Evolutionary conservation across 1,140 invertebrate genomes (phyloP).

Genomic region (Drosophila repleta): DNA sequence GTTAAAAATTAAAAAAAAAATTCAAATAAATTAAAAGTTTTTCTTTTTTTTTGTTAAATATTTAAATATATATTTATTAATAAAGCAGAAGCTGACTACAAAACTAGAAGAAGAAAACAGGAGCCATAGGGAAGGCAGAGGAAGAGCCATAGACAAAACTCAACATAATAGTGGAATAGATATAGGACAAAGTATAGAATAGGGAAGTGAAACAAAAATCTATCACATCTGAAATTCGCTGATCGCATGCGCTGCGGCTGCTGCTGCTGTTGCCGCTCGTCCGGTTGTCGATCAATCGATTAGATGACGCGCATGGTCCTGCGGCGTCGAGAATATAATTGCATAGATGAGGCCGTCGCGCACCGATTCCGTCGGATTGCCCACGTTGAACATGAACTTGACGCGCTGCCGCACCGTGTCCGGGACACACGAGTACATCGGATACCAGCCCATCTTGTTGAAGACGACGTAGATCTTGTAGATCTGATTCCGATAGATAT

Average conservation of each 20-base stretch:
- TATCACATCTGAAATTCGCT: slow-evolving; percentile 35
- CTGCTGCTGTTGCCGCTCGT: too few species aligned
- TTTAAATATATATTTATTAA: slow-evolving; percentile 1
- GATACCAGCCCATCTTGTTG: slow-evolving; percentile 91
- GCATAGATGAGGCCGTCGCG: slow-evolving; percentile 90
- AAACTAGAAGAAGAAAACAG: background rate
- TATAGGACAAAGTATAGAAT: too few species aligned
- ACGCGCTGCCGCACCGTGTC: slow-evolving; percentile 87
- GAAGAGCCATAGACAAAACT: too few species aligned
- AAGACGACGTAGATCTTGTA: slow-evolving; percentile 92
- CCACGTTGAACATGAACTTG: slow-evolving; percentile 90
- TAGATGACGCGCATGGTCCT: slow-evolving; percentile 66
- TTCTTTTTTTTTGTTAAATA: too few species aligned
- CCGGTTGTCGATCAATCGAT: slow-evolving; percentile 46
- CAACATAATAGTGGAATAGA: background rate
- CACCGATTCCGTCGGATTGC: slow-evolving; percentile 87
- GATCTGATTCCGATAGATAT: slow-evolving; percentile 89
- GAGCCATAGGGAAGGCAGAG: too few species aligned
- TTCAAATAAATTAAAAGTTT: too few species aligned
- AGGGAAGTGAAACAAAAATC: background rate
- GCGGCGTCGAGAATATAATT: slow-evolving; percentile 87
- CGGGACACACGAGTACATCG: slow-evolving; percentile 88
- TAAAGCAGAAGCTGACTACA: background rate
- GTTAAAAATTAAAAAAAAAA: too few species aligned
- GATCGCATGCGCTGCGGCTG: background rate